A percentile compares a stretch with the other conserved stretches of the same genome.
phyloP scores from a whole-genome alignment of 2,797 vertebrate species.

The Cercopithecus petaurista region DNA sequence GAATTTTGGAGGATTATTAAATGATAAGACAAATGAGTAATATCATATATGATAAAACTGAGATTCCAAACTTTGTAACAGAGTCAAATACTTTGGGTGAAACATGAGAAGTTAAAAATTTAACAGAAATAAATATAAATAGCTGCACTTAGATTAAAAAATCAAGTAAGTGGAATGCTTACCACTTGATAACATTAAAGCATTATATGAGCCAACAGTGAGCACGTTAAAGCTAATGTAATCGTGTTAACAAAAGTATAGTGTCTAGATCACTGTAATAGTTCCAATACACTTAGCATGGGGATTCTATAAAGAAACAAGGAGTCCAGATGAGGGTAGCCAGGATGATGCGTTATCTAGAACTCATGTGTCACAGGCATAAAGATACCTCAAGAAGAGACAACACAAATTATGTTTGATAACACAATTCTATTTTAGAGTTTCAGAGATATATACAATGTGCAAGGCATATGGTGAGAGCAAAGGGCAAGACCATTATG shows the following conservation, averaged over 20 bases:
- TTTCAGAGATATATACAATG: not conserved
- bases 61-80: slow-evolving; percentile 9
- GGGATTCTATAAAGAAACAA: slow-evolving; percentile 30
- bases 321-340: not conserved
- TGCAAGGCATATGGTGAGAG: not conserved
- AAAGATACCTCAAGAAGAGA: slow-evolving; percentile 19
- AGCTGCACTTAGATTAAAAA: slow-evolving; percentile 14
- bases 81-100: slow-evolving; percentile 11
- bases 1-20: not conserved
- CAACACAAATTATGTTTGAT: slow-evolving; percentile 10
- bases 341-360: not conserved
- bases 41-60: not conserved
- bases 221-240: slow-evolving; percentile 19
- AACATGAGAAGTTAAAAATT: slow-evolving; percentile 12
- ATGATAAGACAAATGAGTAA: not conserved
- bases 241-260: slow-evolving; percentile 2
- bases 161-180: slow-evolving; percentile 23
- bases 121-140: slow-evolving; percentile 32
- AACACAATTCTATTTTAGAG: not conserved
- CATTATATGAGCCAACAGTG: not conserved
- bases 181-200: not conserved
- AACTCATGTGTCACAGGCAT: not conserved
- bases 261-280: not conserved
- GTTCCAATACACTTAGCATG: not conserved
- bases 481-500: not conserved